Base-by-base conservation (phyloP, 2,797 vertebrate species). In the Myiotriccus ornatus region DNA sequence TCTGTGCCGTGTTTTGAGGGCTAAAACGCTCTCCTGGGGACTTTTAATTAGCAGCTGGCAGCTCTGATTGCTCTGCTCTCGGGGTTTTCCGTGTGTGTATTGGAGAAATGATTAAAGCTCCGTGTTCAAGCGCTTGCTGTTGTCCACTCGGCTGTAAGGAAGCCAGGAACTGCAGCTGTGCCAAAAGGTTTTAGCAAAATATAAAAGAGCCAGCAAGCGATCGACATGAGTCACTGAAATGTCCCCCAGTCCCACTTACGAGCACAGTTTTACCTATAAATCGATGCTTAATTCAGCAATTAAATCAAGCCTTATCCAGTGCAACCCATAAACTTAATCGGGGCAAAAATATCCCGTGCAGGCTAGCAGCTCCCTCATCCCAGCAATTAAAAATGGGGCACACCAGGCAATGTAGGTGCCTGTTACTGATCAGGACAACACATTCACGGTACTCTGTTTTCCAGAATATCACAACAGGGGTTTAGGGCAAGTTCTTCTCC, bases 181-280 rank as follows among this genome's bases (percentile, higher is more conserved):
- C 95, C 94, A 94, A 59, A 59, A 95, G 75, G 73, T 73, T 73
- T 94, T 16, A 88, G 87, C 43, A 69, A 94, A 95, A 94, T 41
- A 78, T 57, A 90, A 94, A 94, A 94, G 17, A 83, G 24, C 2
- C 87, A 94, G 93, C 95, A 76, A 94, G 94, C 6, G 3, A 74
- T 49, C 6, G 1, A 77, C 11, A 15, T 10, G 62, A 94, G 65
- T 79, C 94, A 88, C 67, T 91, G 12, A 94, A 88, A 81, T 4
- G 70, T 86, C 80, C 91, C 91, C 55, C 50, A 71, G 83, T 80
- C 83, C 67, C 85, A 50, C 55, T 94, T 65, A 27, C 11, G 68
- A 53, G 84, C 83, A 59, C 15, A 82, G 74, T 52, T 93, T 93
- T 73, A 87, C 73, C 79, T 14, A 59, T 19, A 95, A 96, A 96